Base-by-base conservation (phyloP, 2,888 invertebrate species). In the Polydesmus complanatus region DNA sequence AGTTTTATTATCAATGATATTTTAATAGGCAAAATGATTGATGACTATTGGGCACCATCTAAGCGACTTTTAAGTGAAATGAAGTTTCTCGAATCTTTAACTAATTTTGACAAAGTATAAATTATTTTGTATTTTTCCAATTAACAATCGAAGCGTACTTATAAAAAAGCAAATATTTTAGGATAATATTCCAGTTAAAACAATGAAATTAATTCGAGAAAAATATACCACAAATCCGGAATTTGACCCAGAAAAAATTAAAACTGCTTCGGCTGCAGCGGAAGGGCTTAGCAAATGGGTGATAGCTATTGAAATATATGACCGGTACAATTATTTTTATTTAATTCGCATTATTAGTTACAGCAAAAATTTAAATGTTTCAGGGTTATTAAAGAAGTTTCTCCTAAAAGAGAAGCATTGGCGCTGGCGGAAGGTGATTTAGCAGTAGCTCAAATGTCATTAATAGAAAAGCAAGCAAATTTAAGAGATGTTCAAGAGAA, bases 11-110 rank as follows among this genome's bases (percentile, higher is more conserved):
- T 3, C 23, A 5, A 23, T 3, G n/a, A 49, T 54, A 2, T 56
- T 25, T 5, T 21, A 49, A 81, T 77, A 67, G 93, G 94, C 0
- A 84, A 84, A 68, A 84, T 87, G 73, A 77, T 83, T 2, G 94
- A 95, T 68, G 96, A 96, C 70, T 96, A 80, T 72, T 96, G 96
- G 96, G 88, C 86, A 0, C 84, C 93, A 0, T 93, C 94, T 0
- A 83, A 85, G 69, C 90, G 88, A 73, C 79, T 93, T 75, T 79
- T 96, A 2, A 88, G 90, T 0, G 95, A 96, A 71, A 84, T 96
- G 81, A 95, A 92, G 72, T 97, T 98, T 72, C 75, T 97, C 37
- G 94, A 96, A 57, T 83, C 84, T 27, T 75, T 98, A 27, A 88
- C 86, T 72, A 80, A 83, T 19, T 97, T 93, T 69, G 92, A 96